These are phyloP conservation scores for Delia radicum DNA, from an alignment of 1,140 invertebrate species.

Conservation along the genomic window DNA sequence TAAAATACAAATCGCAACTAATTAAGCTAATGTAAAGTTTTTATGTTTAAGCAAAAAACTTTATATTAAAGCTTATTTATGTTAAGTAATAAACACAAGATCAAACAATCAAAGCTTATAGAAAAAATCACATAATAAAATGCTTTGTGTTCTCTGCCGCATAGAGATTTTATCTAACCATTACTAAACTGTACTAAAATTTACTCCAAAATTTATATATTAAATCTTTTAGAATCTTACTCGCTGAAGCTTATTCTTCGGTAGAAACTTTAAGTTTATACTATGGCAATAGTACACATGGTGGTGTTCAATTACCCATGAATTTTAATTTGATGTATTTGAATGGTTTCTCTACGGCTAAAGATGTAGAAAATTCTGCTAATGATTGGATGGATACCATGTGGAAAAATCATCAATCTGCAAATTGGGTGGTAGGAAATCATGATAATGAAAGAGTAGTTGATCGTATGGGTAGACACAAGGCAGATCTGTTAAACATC, in stretches of 20 bases:
- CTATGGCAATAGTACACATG: conserved; percentile 58
- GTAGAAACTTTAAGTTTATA: conserved; percentile 59
- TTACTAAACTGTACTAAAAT: too few species aligned
- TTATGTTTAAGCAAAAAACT: too few species aligned
- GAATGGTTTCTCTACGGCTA: conserved; percentile 48
- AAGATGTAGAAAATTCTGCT: conserved; percentile 53
- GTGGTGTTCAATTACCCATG: conserved; percentile 63
- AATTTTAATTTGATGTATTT: conserved; percentile 61
- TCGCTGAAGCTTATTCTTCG: conserved; percentile 68
- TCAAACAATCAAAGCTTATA: too few species aligned
- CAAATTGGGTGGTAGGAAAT: conserved; percentile 63
- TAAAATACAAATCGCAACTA: too few species aligned
- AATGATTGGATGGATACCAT: conserved; percentile 58
- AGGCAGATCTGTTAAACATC: conserved; percentile 68
- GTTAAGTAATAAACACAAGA: too few species aligned
- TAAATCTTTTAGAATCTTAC: conserved; percentile 61
- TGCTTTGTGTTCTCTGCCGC: too few species aligned
- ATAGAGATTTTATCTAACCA: too few species aligned
- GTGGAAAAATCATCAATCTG: conserved; percentile 54
- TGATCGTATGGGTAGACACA: conserved; percentile 60
- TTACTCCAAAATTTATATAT: too few species aligned
- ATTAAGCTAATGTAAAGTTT: too few species aligned
- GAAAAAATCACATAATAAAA: too few species aligned
- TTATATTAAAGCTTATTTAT: too few species aligned
- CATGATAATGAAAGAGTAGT: conserved; percentile 65